A percentile compares a stretch with the other conserved stretches of the same genome.
These are phyloP conservation scores for Coleophora flavipennella DNA, from an alignment of 2,888 invertebrate species.

Conservation along the genomic window DNA sequence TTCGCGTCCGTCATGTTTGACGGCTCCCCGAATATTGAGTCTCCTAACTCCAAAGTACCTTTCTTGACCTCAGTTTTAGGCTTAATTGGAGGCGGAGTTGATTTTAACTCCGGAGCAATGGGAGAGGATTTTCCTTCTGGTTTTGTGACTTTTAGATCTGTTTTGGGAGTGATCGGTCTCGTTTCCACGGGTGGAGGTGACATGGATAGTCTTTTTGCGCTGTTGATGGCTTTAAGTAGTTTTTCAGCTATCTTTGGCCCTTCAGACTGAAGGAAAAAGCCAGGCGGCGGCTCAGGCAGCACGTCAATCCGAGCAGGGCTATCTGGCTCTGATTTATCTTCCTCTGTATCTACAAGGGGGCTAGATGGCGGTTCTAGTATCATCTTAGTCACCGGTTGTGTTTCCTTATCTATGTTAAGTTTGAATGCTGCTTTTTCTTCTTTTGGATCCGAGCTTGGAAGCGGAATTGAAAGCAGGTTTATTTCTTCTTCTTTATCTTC, in stretches of 20 bases:
- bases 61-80: slow-evolving; percentile 43
- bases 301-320: slow-evolving; percentile 63
- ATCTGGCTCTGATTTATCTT: slow-evolving; percentile 65
- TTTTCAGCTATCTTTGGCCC: slow-evolving; percentile 76
- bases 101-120: slow-evolving; percentile 30
- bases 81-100: slow-evolving; percentile 20
- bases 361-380: slow-evolving; percentile 47
- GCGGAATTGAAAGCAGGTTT: slow-evolving; percentile 28
- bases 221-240: slow-evolving; percentile 73
- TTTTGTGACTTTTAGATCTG: slow-evolving; percentile 34
- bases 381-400: slow-evolving; percentile 29
- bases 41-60: slow-evolving; percentile 32
- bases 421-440: slow-evolving; percentile 18
- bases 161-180: slow-evolving; percentile 41
- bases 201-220: slow-evolving; percentile 66
- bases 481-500: slow-evolving; percentile 20
- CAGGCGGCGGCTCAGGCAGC: slow-evolving; percentile 62
- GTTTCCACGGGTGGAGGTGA: slow-evolving; percentile 54
- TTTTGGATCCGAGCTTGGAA: slow-evolving; percentile 27
- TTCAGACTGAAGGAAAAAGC: slow-evolving; percentile 59
- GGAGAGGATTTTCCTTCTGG: slow-evolving; percentile 32
- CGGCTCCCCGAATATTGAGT: slow-evolving; percentile 56
- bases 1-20: slow-evolving; percentile 46
- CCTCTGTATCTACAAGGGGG: slow-evolving; percentile 60
- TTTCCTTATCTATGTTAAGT: slow-evolving; percentile 33